These are phyloP conservation scores for Eolophus roseicapilla DNA, from an alignment of 2,113 vertebrate genomes.

Conservation along the genomic window DNA sequence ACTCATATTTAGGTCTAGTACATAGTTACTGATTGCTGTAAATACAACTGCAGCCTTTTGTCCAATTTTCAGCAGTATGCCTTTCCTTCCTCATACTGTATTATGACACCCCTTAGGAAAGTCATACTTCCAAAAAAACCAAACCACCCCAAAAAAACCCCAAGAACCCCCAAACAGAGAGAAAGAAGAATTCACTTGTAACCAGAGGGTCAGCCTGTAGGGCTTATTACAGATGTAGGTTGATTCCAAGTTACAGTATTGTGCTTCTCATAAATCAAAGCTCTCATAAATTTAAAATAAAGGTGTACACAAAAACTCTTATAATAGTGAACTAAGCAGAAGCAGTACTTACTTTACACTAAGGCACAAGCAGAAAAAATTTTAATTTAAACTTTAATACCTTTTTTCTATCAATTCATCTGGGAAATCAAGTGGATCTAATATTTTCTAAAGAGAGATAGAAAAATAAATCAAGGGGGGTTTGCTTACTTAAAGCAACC, in stretches of 20 bases:
- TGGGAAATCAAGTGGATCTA: background rate
- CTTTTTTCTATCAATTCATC: background rate
- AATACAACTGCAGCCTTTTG: background rate
- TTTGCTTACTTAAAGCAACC: background rate
- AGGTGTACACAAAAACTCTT: background rate
- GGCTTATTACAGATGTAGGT: background rate
- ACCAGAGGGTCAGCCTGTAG: background rate
- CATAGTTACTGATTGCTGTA: background rate
- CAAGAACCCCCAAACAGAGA: background rate
- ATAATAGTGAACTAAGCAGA: background rate
- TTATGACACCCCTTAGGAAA: background rate
- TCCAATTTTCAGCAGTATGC: background rate
- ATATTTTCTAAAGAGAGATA: background rate
- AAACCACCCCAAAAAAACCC: background rate
- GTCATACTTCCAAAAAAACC: background rate
- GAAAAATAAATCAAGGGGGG: background rate
- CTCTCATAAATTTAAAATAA: background rate
- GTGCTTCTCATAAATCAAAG: background rate
- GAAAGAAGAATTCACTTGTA: background rate
- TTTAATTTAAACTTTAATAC: background rate
- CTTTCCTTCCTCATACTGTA: background rate
- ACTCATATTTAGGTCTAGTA: background rate
- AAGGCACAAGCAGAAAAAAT: background rate
- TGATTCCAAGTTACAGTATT: background rate
- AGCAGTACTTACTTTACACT: background rate